phyloP scores from a whole-genome alignment of 2,888 invertebrate species.

The Cantharis nigra region DNA sequence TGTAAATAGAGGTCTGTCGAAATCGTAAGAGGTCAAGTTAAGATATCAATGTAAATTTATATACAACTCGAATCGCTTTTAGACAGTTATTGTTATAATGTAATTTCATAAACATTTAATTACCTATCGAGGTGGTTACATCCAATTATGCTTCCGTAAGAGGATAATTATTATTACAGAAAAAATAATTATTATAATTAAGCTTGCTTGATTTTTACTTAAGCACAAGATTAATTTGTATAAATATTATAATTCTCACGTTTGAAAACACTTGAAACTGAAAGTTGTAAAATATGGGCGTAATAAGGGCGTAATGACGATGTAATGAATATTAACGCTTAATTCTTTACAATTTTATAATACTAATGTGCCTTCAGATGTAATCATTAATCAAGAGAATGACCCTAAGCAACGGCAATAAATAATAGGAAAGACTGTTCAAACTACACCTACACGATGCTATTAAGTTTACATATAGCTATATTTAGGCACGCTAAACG shows the following conservation, averaged over 20 bases:
- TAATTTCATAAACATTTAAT: not conserved
- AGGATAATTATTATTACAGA: not conserved
- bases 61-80: constrained; percentile 25
- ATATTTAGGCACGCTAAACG: constrained; percentile 31
- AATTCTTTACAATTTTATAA: constrained; percentile 24
- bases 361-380: constrained; percentile 27
- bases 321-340: constrained; percentile 22
- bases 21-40: constrained; percentile 41
- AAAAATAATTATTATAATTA: not conserved
- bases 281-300: not conserved
- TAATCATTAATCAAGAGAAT: constrained; percentile 29
- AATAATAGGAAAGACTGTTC: constrained; percentile 28
- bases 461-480: constrained; percentile 30
- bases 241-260: not conserved
- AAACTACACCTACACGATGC: constrained; percentile 29
- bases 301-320: constrained; percentile 6
- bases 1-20: constrained; percentile 41
- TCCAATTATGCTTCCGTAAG: not conserved
- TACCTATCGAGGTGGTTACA: not conserved
- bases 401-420: constrained; percentile 27
- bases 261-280: constrained; percentile 1
- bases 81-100: not conserved
- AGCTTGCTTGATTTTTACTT: not conserved
- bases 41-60: constrained; percentile 42
- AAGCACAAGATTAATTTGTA: not conserved